phyloP scores from a whole-genome alignment of 1,140 invertebrate genomes.

The Marisa cornuarietis region DNA sequence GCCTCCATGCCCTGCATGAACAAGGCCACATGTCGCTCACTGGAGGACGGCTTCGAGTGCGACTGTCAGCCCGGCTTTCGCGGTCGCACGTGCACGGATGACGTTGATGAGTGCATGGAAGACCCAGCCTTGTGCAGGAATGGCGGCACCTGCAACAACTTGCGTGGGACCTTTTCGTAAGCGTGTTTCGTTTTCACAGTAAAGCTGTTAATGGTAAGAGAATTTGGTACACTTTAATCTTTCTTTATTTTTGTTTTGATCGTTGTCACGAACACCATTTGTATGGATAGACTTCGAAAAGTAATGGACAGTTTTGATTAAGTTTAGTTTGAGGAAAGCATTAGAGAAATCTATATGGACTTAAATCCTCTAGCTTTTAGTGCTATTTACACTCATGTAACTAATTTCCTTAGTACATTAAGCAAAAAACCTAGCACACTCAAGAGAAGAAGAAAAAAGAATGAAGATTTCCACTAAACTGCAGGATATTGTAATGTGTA shows the following conservation, averaged over 20 bases:
- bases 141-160: conserved; percentile 81
- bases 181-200: conserved; percentile 17
- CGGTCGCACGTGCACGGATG: conserved; percentile 79
- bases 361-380: no score
- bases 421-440: no score
- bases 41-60: conserved; percentile 73
- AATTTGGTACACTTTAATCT: neutral
- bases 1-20: conserved; percentile 60
- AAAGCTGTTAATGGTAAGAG: neutral
- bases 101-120: conserved; percentile 86
- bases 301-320: no score
- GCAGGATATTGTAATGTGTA: no score
- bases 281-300: neutral
- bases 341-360: no score
- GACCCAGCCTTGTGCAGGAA: conserved; percentile 84
- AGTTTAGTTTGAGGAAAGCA: no score
- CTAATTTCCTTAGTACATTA: no score
- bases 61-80: conserved; percentile 54
- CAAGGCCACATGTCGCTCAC: conserved; percentile 53
- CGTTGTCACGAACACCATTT: neutral
- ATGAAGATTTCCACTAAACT: no score
- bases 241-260: neutral
- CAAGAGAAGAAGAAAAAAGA: no score
- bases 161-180: conserved; percentile 88
- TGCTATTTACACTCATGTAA: no score